Evolutionary conservation across 2,888 invertebrate genomes (phyloP).

Genomic region (Ommatoiulus sabulosus): DNA sequence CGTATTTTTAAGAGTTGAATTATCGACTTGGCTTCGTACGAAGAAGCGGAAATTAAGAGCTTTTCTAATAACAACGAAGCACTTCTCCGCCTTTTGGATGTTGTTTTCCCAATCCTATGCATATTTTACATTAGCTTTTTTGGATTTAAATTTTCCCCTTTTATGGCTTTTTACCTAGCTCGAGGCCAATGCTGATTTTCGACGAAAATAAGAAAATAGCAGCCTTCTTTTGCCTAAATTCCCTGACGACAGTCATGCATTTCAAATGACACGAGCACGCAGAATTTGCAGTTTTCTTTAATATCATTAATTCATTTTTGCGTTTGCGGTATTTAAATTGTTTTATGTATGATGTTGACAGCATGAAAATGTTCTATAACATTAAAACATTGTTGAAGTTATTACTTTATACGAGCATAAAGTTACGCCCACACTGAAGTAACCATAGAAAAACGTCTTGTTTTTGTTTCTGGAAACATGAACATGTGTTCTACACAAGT

Average conservation of each 20-base stretch:
- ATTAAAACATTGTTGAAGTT: too few relatives aligned
- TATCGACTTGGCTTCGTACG: background rate
- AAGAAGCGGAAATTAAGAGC: constrained; percentile 22
- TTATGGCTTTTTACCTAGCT: background rate
- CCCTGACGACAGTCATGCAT: background rate
- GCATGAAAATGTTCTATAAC: too few relatives aligned
- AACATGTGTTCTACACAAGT: too few relatives aligned
- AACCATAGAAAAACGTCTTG: too few relatives aligned
- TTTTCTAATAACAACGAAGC: constrained; percentile 22
- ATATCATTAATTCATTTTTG: background rate
- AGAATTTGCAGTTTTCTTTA: background rate
- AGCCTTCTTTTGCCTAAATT: background rate
- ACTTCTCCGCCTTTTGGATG: background rate
- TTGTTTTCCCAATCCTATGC: background rate
- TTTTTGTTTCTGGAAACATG: too few relatives aligned
- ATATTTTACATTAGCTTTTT: constrained; percentile 10
- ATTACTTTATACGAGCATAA: too few relatives aligned
- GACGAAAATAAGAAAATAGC: background rate
- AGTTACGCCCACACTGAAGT: too few relatives aligned
- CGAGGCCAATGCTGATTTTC: background rate
- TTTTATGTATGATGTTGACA: too few relatives aligned
- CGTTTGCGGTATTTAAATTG: too few relatives aligned
- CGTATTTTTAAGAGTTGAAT: background rate
- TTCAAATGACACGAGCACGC: background rate
- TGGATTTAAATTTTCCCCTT: background rate